Evolutionary conservation across 2,888 invertebrate species (phyloP), one percentile per base, ranked within the genome.

Genomic region (Pycnomerus fuliginosus): DNA sequence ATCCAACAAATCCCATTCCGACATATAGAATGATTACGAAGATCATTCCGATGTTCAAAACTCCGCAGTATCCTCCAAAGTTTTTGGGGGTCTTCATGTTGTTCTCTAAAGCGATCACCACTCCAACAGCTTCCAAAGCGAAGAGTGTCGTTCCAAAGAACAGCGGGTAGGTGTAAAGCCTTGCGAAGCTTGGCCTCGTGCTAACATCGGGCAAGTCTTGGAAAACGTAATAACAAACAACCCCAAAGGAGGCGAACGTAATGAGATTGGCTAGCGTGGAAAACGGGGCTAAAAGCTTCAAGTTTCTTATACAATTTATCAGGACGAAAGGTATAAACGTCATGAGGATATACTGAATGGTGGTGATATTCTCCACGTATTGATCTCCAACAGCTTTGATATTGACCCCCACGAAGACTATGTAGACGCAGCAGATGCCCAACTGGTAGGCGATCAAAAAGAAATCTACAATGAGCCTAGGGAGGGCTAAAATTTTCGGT

Each of bases 121-220:
- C 88, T 35, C 89, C 89, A 55, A 97, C 95, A 37, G 96, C 95
- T 77, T 98, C 97, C 60, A 98, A 81, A 0, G 98, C 92, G 69
- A 95, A 98, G 32, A 98, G 78, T 0, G 94, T 96, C 0, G 95
- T 97, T 24, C 97, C 96, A 68, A 98, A 95, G 75, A 91, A 98
- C 1, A 98, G 77, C 0, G 98, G 97, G 62, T 92, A 86, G 38
- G 83, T 79, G 17, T 76, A 72, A 2, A 84, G 65, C 4, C 79
- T 73, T 1, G 87, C 90, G 33, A 85, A 78, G 1, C 83, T 75
- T 2, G 76, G 76, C 45, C 82, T 78, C 25, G 80, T 80, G 5
- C 80, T 78, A 1, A 87, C 73, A 0, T 80, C 73, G 0, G 86
- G 80, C 1, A 85, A 73, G 28, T 85, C 83, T 44, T 83, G 80